Base-by-base conservation (phyloP, 2,797 vertebrate species). In the Lateolabrax maculatus region DNA sequence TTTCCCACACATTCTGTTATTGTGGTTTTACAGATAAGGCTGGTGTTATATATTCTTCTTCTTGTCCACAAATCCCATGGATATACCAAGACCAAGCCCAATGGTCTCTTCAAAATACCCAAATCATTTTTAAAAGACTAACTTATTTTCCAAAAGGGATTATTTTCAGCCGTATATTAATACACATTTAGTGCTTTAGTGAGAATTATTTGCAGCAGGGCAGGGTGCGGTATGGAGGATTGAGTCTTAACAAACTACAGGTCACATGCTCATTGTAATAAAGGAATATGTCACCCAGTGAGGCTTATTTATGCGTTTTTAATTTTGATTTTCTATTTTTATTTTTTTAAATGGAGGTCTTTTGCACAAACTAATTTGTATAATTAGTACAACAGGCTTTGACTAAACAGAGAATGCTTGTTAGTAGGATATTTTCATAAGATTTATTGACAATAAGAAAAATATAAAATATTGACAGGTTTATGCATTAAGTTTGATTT, bases 401-500 rank as follows among this genome's bases (percentile, higher is more conserved):
- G 18, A 43, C 18, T 31, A 6, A 53, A 41, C 7, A 55, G 19
- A 44, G 3, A 9, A 1, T 3, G 31, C 10, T 10, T 25, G 1
- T 29, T 21, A 46, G 8, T 16, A 4, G n/a, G n/a, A n/a, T n/a
- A n/a, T n/a, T n/a, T 79, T 27, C 7, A 13, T 39, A 2, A 15
- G 3, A 71, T 63, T 49, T 55, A 8, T 43, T 63, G 16, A 25
- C 16, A 25, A 9, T 15, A 29, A 41, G 3, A 39, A 70, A 43
- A 56, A 23, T 6, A 25, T 2, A 15, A 2, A 65, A 27, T 29
- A 56, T 25, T 21, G 11, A 23, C 34, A 39, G n/a, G 7, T 5
- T 36, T 63, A 13, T 66, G 36, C 48, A 46, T 55, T 21, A 56
- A 55, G 2, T 19, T 43, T 48, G 18, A 58, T 62, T 53, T 82